Conservation (phyloP, 2,113 vertebrate genomes). For the Pluvialis apricaria region DNA sequence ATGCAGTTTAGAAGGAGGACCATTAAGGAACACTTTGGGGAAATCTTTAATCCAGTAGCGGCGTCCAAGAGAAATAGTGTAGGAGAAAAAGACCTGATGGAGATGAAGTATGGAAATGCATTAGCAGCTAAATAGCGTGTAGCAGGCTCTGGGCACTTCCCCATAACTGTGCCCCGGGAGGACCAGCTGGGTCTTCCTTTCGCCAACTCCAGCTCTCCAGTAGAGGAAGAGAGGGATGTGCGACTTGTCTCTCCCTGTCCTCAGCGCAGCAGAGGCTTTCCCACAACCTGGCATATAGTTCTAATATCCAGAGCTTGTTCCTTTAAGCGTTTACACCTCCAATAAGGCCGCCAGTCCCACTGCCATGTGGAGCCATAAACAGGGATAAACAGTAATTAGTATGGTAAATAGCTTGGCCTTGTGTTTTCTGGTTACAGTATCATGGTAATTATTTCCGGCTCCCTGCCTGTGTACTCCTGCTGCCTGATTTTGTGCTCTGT, state of each 20-base stretch:
- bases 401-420: constrained; percentile 62
- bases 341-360: constrained; percentile 9
- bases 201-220: not conserved
- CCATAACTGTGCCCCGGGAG: not conserved
- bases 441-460: constrained; percentile 54
- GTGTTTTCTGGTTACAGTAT: constrained; percentile 66
- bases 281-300: not conserved
- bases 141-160: not conserved
- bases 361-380: constrained; percentile 54
- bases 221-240: not conserved
- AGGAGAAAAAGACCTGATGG: constrained; percentile 44
- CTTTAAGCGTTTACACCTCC: constrained; percentile 39
- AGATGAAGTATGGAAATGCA: not conserved
- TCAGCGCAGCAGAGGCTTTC: not conserved
- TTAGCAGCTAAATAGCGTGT: not conserved
- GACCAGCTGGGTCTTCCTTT: not conserved
- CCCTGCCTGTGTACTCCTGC: constrained; percentile 44
- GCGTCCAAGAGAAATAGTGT: constrained; percentile 4
- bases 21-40: constrained; percentile 15
- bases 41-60: constrained; percentile 25
- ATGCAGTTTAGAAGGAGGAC: constrained; percentile 5
- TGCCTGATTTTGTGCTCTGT: constrained; percentile 39
- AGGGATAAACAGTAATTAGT: constrained; percentile 67
- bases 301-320: not conserved
- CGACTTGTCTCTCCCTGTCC: not conserved